Evolutionary conservation across 2,113 vertebrate genomes (phyloP).

Genomic region (Oryzias javanicus): DNA sequence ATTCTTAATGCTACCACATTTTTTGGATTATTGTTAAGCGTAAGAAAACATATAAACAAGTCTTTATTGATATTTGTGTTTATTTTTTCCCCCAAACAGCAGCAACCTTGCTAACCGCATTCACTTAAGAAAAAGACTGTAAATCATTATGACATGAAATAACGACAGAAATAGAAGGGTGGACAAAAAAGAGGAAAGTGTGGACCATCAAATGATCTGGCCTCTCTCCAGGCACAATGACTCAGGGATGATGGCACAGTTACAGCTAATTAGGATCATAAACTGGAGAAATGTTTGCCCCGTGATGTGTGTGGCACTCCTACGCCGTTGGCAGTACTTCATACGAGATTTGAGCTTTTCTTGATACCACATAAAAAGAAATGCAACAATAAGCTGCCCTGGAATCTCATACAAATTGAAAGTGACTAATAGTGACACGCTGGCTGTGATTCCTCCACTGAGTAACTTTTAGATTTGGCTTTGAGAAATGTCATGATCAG

Average conservation of each 20-base stretch:
- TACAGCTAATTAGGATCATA: constrained; percentile 75
- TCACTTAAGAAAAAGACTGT: too few relatives aligned
- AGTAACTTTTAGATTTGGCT: not conserved
- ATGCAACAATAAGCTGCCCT: not conserved
- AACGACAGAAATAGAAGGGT: not conserved
- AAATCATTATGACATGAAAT: not conserved
- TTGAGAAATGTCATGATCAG: not conserved
- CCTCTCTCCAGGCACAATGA: constrained; percentile 68
- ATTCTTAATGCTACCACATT: too few relatives aligned
- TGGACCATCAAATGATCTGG: constrained; percentile 65
- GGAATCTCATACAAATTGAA: constrained; percentile 2
- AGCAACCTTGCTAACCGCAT: constrained; percentile 26
- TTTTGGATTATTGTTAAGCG: too few relatives aligned
- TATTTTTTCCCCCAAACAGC: constrained; percentile 38
- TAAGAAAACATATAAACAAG: too few relatives aligned
- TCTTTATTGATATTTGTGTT: not conserved
- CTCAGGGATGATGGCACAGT: constrained; percentile 70
- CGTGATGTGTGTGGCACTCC: constrained; percentile 47
- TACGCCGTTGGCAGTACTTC: constrained; percentile 46
- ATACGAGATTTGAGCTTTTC: constrained; percentile 26
- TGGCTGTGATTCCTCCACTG: too few relatives aligned
- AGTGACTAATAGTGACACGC: not conserved
- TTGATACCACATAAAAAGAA: constrained; percentile 10
- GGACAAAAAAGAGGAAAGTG: constrained; percentile 29
- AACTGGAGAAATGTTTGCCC: constrained; percentile 70